These are phyloP conservation scores for Drosophila pegasa DNA, from an alignment of 2,888 invertebrate genomes.

Conservation along the genomic window DNA sequence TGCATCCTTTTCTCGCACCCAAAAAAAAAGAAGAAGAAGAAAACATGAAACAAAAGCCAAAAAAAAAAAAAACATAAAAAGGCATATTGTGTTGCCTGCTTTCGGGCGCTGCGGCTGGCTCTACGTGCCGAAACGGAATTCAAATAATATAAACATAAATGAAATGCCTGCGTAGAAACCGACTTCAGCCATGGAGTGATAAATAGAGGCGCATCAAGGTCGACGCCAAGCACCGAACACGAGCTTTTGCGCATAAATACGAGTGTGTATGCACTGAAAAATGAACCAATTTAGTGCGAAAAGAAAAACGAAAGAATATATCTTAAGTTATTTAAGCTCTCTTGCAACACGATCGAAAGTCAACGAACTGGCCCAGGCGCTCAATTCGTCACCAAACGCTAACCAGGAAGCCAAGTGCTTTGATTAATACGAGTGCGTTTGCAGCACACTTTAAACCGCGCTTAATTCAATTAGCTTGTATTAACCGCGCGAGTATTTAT, in stretches of 20 bases:
- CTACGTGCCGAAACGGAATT: slow-evolving; percentile 49
- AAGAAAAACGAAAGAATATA: background rate
- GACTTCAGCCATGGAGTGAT: slow-evolving; percentile 34
- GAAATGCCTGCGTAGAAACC: slow-evolving; percentile 23
- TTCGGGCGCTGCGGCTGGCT: slow-evolving; percentile 31
- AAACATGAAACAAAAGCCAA: slow-evolving; percentile 10
- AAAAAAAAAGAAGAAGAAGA: background rate
- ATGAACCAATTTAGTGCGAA: slow-evolving; percentile 1
- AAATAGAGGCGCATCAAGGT: slow-evolving; percentile 46
- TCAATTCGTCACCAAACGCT: slow-evolving; percentile 11
- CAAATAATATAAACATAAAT: slow-evolving; percentile 64
- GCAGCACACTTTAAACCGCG: slow-evolving; percentile 37
- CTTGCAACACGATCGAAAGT: slow-evolving; percentile 25
- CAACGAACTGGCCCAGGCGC: slow-evolving; percentile 57
- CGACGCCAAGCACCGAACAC: slow-evolving; percentile 27
- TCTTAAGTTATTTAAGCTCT: background rate
- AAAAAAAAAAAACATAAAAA: slow-evolving; percentile 13
- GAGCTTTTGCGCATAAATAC: background rate
- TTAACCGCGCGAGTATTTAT: slow-evolving; percentile 39
- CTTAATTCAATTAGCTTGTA: slow-evolving; percentile 68
- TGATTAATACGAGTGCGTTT: slow-evolving; percentile 57
- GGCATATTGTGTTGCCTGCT: slow-evolving; percentile 42
- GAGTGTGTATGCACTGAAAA: background rate
- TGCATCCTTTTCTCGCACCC: slow-evolving; percentile 41
- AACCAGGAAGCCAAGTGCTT: slow-evolving; percentile 47